These are phyloP conservation scores for Thymelicus lineola DNA, from an alignment of 2,888 invertebrate species.

Conservation along the genomic window DNA sequence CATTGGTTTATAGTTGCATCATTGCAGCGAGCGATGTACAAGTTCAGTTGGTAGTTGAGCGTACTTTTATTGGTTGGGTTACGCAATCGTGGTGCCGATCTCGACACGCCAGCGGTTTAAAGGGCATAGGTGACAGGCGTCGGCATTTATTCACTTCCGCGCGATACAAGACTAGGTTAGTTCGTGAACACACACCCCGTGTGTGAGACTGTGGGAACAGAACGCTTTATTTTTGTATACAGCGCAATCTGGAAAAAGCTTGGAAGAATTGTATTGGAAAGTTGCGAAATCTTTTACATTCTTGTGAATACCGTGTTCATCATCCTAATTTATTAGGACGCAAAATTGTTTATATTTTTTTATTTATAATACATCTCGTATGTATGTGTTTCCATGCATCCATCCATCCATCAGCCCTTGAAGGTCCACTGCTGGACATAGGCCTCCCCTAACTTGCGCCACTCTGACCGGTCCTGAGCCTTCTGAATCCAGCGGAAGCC, in stretches of 20 bases:
- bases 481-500: too few relatives aligned
- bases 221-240: conserved; percentile 67
- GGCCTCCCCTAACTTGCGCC: too few relatives aligned
- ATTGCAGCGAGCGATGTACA: conserved; percentile 38
- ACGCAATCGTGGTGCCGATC: conserved; percentile 53
- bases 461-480: too few relatives aligned
- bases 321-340: too few relatives aligned
- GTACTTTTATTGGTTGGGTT: conserved; percentile 42
- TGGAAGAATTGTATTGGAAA: conserved; percentile 7
- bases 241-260: conserved; percentile 50
- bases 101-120: conserved; percentile 65
- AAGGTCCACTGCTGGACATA: too few relatives aligned
- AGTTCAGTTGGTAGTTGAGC: conserved; percentile 36
- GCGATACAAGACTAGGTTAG: conserved; percentile 74
- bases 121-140: conserved; percentile 79
- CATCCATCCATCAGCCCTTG: too few relatives aligned
- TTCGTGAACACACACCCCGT: conserved; percentile 81
- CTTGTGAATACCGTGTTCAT: too few relatives aligned
- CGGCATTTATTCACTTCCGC: conserved; percentile 80
- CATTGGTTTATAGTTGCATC: conserved; percentile 37
- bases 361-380: too few relatives aligned
- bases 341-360: too few relatives aligned
- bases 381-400: too few relatives aligned
- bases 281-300: not conserved
- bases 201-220: conserved; percentile 81